Base-by-base conservation (phyloP, 2,888 invertebrate genomes). In the Antheraea yamamai region DNA sequence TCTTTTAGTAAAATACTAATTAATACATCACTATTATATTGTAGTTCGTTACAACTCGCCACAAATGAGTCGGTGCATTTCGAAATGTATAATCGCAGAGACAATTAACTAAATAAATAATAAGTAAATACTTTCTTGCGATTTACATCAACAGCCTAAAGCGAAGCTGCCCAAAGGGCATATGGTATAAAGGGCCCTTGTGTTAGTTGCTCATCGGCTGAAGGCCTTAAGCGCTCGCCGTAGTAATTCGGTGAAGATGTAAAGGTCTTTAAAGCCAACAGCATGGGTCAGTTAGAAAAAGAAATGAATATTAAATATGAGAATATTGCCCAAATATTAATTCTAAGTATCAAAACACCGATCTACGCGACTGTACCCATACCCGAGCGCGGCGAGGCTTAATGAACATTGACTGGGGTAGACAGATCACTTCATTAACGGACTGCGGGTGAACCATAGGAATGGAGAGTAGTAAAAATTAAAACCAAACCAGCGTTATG, bases 381-480 rank as follows among this genome's bases (percentile, higher is more conserved):
- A 39, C 71, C 39, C 39, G 23, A 16, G 39, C 58, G 58, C n/a
- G 47, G 58, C 26, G 64, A 47, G 70, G 39, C 58, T 75, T 81
- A 81, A 81, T 83, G 81, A 82, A 82, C 80, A 80, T 78, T 77
- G 82, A 84, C 81, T 75, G 75, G 74, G 75, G 78, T 77, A 79
- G 83, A 81, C 79, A 76, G 82, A 83, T 81, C 78, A 81, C 83
- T 84, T 84, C 83, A 83, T 84, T 84, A 83, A 80, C 73, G 77
- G 76, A 47, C 58, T 35, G 61, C 55, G 71, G 58, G 74, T 26
- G 66, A 30, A 18, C 68, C 35, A 30, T 39, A 10, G n/a, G 70
- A 39, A 39, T 39, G 35, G 68, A n/a, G n/a, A n/a, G 8, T 39
- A 39, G 4, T 39, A 20, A 70, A 70, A 39, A 70, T 70, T 55